A percentile compares a stretch with the other conserved stretches of the same genome.
These are phyloP conservation scores for Apteryx mantelli DNA, from an alignment of 2,113 vertebrate genomes.

Conservation along the genomic window DNA sequence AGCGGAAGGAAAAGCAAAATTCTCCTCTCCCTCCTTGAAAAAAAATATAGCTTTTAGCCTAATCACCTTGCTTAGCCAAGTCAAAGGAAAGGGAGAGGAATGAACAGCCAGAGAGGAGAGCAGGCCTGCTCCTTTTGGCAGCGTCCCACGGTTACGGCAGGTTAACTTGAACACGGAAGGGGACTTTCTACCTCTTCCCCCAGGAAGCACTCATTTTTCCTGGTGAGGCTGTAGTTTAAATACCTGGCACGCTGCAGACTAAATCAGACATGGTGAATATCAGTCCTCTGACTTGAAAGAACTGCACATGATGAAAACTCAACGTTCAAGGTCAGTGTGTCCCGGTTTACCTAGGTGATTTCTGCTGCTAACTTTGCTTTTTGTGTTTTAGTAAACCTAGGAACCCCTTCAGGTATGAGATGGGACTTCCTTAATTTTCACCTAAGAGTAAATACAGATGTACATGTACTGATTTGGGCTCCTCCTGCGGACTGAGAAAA, in stretches of 20 bases:
- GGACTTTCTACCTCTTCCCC: no score
- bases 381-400: not conserved
- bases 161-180: not conserved
- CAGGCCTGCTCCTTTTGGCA: not conserved
- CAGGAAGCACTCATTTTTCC: no score
- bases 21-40: not conserved
- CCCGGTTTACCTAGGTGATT: accelerated
- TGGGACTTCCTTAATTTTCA: not conserved
- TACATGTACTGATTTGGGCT: not conserved
- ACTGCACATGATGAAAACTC: accelerated
- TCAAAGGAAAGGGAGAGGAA: not conserved
- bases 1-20: not conserved
- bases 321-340: not conserved
- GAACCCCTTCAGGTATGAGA: not conserved
- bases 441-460: accelerated
- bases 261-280: accelerated
- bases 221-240: no score
- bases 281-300: not conserved
- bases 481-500: not conserved
- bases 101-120: not conserved
- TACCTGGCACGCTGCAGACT: not conserved
- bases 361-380: not conserved
- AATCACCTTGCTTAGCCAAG: not conserved
- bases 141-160: not conserved
- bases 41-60: not conserved